Percentiles rank a stretch among this genome's conserved stretches.
These are phyloP conservation scores for Aradophagus sp. DNA, from an alignment of 1,140 invertebrate genomes.

Conservation along the genomic window DNA sequence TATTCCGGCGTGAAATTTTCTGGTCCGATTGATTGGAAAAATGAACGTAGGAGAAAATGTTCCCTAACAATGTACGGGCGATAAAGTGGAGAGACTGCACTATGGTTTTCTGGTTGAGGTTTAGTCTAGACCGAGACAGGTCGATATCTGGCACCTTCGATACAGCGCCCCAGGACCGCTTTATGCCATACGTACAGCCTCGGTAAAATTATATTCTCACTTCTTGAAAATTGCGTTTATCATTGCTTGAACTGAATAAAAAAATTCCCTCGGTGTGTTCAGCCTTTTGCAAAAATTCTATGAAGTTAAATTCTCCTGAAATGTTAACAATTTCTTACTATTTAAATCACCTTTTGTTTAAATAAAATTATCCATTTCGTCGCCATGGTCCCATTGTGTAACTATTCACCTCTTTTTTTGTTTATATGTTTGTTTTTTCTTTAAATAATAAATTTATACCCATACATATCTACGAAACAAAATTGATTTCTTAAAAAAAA, in stretches of 20 bases:
- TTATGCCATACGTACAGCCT: conserved; percentile 39
- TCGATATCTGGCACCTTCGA: conserved; percentile 65
- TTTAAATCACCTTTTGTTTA: no score
- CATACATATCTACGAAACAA: no score
- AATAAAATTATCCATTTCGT: no score
- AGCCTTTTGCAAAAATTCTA: no score
- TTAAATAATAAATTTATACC: no score
- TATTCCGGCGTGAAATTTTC: conserved; percentile 15
- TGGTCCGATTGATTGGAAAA: conserved; percentile 36
- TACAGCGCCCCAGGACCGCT: conserved; percentile 37
- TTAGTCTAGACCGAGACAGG: conserved; percentile 64
- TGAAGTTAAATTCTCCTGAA: no score
- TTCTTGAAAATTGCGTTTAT: conserved; percentile 14
- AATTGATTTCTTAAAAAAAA: no score
- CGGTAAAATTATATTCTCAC: conserved; percentile 30
- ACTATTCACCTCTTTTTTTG: no score
- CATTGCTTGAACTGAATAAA: not conserved
- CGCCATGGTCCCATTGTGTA: no score
- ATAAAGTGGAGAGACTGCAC: conserved; percentile 33
- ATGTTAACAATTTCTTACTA: no score
- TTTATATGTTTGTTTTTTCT: no score
- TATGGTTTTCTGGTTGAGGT: conserved; percentile 48
- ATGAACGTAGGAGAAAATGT: conserved; percentile 30
- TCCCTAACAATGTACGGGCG: conserved; percentile 54
- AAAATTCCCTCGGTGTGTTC: no score